phyloP scores from a whole-genome alignment of 1,140 invertebrate genomes.

The Drosophila nannoptera region DNA sequence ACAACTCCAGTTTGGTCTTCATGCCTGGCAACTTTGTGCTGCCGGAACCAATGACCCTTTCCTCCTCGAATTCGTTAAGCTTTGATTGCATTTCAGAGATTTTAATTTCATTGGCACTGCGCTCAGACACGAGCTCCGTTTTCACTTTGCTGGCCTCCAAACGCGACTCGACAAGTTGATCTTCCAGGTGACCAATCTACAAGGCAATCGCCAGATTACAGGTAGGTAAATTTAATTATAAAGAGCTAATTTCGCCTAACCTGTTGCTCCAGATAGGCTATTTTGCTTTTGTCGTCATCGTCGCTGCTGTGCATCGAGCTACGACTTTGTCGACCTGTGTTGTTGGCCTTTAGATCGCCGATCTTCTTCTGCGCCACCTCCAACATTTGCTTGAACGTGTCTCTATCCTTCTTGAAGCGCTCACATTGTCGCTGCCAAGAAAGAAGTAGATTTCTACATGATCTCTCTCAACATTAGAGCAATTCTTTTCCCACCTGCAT shows the following conservation, averaged over 20 bases:
- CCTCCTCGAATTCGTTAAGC: slow-evolving; percentile 94
- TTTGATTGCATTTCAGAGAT: slow-evolving; percentile 93
- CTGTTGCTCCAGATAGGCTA: slow-evolving; percentile 88
- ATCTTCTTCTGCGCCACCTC: slow-evolving; percentile 91
- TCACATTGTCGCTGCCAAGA: slow-evolving; percentile 72
- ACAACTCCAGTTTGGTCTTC: slow-evolving; percentile 93
- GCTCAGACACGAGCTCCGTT: slow-evolving; percentile 93
- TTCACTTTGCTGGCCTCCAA: slow-evolving; percentile 91
- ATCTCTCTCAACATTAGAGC: no score
- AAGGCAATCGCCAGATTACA: not conserved
- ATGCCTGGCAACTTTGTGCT: slow-evolving; percentile 91
- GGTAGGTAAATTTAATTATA: not conserved
- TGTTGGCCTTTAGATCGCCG: slow-evolving; percentile 84
- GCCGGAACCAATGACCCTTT: slow-evolving; percentile 87
- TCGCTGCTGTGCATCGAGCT: slow-evolving; percentile 78
- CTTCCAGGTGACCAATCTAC: slow-evolving; percentile 88
- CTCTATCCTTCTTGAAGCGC: slow-evolving; percentile 91
- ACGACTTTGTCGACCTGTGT: slow-evolving; percentile 77
- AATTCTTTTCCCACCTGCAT: slow-evolving; percentile 83
- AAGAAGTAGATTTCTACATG: not conserved
- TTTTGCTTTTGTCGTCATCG: slow-evolving; percentile 83
- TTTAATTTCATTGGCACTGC: slow-evolving; percentile 92
- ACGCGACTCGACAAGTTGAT: slow-evolving; percentile 91
- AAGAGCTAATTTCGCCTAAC: slow-evolving; percentile 35
- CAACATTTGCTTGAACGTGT: slow-evolving; percentile 94